Evolutionary conservation across 2,113 vertebrate species (phyloP), one percentile per base, ranked within the genome.

Genomic region (Herpetotheres cachinnans): DNA sequence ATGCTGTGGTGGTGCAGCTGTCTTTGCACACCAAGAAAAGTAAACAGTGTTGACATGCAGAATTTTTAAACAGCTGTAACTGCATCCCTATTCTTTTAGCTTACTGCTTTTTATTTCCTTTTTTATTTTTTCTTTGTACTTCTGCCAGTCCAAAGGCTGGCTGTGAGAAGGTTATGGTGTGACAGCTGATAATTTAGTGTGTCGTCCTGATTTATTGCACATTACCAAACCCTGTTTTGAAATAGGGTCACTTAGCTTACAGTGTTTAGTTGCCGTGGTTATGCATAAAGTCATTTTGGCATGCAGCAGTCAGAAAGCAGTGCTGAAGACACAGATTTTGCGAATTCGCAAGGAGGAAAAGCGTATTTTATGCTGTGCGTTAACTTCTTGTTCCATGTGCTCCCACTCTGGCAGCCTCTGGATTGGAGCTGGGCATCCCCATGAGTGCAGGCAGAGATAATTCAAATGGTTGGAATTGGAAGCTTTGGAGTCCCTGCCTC

Each of bases 381-480:
- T 24, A 18, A 16, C 40, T 26, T 58, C 7, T 7, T 62, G n/a
- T 49, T 86, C 26, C 13, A 0, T 27, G 27, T 25, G 24, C 34
- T 61, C 6, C 18, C 10, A 2, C 2, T 0, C 6, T 21, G 63
- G n/a, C 34, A 70, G 2, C 25, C 19, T 29, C 38, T 14, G 76
- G 50, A 8, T 16, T 56, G 13, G 27, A 26, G 40, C 66, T 38
- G 46, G 21, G 34, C 54, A 9, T 44, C 21, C 54, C 24, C 27
- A 2, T 2, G 8, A 17, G 7, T 2, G 0, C 42, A 10, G 42
- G 34, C 36, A 46, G 44, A 27, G 32, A 9, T 13, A n/a, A 10
- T 17, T 36, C 16, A 11, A 1, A 0, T 5, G 27, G 16, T 44
- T 80, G 38, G 15, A 30, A 7, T 8, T 0, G 0, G 38, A 49